phyloP scores from a whole-genome alignment of 2,113 vertebrate genomes.

The Tyrannus savana region DNA sequence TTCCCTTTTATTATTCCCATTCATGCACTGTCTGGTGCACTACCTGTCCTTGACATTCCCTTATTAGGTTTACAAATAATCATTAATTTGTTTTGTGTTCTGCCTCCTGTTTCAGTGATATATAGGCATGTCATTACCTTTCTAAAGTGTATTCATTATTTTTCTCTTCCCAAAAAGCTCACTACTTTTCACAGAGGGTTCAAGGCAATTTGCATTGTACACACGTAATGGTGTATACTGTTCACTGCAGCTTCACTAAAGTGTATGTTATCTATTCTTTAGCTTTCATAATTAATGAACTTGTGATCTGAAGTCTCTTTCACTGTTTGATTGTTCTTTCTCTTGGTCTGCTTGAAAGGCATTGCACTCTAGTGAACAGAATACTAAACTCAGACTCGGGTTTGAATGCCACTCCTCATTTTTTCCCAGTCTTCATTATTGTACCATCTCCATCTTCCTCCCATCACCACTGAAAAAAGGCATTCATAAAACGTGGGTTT shows the following conservation, averaged over 20 bases:
- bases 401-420: neutral
- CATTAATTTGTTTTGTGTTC: slow-evolving; percentile 66
- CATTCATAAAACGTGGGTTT: neutral
- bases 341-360: neutral
- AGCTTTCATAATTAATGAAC: slow-evolving; percentile 27
- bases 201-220: neutral
- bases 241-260: neutral
- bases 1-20: slow-evolving; percentile 44
- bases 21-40: neutral
- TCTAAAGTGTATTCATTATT: slow-evolving; percentile 54
- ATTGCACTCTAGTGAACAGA: neutral
- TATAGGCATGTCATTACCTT: slow-evolving; percentile 63
- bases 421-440: neutral
- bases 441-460: neutral
- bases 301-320: neutral
- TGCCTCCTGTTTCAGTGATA: slow-evolving; percentile 64
- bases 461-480: fast-evolving
- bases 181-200: neutral
- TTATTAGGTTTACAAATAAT: slow-evolving; percentile 70
- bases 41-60: slow-evolving; percentile 57
- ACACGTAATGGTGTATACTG: fast-evolving
- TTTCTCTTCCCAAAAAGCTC: neutral
- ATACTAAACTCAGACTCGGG: neutral
- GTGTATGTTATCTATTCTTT: neutral
- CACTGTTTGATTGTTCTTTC: neutral